Evolutionary conservation across 2,797 vertebrate genomes (phyloP).

Genomic region (Gallinago nigripennis): DNA sequence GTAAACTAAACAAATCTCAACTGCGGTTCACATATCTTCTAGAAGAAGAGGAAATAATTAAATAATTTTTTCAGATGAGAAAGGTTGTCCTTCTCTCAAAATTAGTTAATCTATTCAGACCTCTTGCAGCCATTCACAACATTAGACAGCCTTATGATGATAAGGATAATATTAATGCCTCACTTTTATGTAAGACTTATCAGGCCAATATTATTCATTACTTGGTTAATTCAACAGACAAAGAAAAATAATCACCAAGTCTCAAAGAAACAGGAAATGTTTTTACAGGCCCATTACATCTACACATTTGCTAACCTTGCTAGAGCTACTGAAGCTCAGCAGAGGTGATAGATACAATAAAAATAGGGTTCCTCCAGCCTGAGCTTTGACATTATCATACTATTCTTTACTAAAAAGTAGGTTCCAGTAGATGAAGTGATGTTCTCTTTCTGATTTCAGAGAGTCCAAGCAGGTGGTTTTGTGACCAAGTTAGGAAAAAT

Average conservation of each 20-base stretch:
- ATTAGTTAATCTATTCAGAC: slow-evolving; percentile 5
- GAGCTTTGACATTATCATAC: not conserved
- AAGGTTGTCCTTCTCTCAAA: not conserved
- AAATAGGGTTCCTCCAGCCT: not conserved
- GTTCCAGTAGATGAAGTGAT: not conserved
- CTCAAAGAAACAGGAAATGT: slow-evolving; percentile 12
- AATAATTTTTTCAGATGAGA: not conserved
- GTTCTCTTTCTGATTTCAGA: not conserved
- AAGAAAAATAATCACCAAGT: slow-evolving; percentile 12
- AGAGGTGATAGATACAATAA: not conserved
- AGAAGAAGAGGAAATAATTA: not conserved
- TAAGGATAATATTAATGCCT: slow-evolving; percentile 9
- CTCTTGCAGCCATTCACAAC: not conserved
- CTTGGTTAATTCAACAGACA: slow-evolving; percentile 7
- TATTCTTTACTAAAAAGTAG: not conserved
- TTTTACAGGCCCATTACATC: slow-evolving; percentile 12
- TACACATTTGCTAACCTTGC: not conserved
- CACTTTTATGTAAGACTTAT: not conserved
- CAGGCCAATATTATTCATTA: not conserved
- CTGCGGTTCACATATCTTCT: not conserved
- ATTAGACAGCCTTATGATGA: not conserved
- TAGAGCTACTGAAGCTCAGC: slow-evolving; percentile 1
- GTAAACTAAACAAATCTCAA: not conserved
- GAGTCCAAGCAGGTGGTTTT: not conserved
- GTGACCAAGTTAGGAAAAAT: not conserved